phyloP scores from a whole-genome alignment of 1,140 invertebrate genomes.

The Apocrypta bakeri region DNA sequence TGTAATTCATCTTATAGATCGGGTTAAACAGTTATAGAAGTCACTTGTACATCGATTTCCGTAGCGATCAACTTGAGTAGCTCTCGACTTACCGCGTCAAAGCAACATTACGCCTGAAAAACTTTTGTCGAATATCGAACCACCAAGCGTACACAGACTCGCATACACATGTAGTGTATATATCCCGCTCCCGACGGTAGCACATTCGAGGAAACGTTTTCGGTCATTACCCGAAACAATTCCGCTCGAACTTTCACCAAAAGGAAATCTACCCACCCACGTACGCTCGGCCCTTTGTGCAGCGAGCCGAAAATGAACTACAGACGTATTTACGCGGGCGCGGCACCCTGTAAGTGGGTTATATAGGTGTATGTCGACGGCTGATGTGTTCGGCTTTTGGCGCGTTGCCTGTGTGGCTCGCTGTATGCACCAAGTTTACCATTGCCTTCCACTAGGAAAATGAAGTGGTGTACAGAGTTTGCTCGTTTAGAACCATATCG shows the following conservation, averaged over 20 bases:
- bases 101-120: no score
- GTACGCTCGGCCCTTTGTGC: neutral
- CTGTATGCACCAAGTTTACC: no score
- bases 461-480: neutral
- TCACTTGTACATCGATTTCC: no score
- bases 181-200: neutral
- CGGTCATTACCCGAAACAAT: slow-evolving; percentile 28
- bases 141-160: no score
- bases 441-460: neutral
- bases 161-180: no score
- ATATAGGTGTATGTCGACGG: neutral
- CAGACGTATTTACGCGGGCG: slow-evolving; percentile 16
- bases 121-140: no score
- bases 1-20: no score
- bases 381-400: neutral
- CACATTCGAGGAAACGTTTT: neutral
- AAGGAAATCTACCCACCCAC: neutral
- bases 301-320: slow-evolving; percentile 9
- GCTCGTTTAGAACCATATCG: neutral
- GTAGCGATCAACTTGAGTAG: no score
- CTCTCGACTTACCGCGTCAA: no score
- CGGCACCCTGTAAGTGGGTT: slow-evolving; percentile 5
- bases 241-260: neutral
- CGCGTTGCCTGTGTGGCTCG: neutral
- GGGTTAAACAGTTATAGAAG: no score